Evolutionary conservation across 2,888 invertebrate species (phyloP).

Genomic region (Drosophila buzzatii): DNA sequence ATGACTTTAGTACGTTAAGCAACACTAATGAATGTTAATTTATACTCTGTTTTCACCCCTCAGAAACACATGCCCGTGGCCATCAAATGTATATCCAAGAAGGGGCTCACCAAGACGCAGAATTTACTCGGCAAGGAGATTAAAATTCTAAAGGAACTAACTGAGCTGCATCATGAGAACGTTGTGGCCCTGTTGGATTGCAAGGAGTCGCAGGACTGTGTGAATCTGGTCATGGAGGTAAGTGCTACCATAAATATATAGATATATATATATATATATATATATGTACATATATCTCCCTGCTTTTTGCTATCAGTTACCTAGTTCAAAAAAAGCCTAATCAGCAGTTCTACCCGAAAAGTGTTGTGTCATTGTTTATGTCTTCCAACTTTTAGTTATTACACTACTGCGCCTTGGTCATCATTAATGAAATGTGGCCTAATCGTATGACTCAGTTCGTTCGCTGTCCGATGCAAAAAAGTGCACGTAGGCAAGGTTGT

Average conservation of each 20-base stretch:
- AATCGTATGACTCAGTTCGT: conserved; percentile 45
- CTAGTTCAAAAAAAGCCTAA: neutral
- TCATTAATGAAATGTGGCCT: conserved; percentile 39
- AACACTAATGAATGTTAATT: conserved; percentile 47
- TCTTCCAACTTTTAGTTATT: conserved; percentile 9
- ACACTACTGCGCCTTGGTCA: conserved; percentile 2
- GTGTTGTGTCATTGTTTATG: conserved; percentile 37
- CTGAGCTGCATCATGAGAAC: conserved; percentile 98
- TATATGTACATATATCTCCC: neutral
- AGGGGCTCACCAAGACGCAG: conserved; percentile 98
- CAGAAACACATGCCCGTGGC: conserved; percentile 97
- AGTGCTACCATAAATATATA: conserved; percentile 81
- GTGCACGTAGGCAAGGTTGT: conserved; percentile 64
- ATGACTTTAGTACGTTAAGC: conserved; percentile 40
- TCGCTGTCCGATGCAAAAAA: conserved; percentile 23
- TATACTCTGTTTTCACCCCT: conserved; percentile 17
- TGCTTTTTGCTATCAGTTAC: neutral
- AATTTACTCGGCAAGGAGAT: conserved; percentile 99
- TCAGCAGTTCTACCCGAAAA: conserved; percentile 8
- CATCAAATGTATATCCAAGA: conserved; percentile 99
- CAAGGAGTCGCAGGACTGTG: conserved; percentile 97
- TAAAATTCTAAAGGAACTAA: conserved; percentile 98
- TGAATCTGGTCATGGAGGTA: conserved; percentile 99
- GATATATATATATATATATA: too few species aligned
- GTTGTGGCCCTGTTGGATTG: conserved; percentile 99